phyloP scores from a whole-genome alignment of 1,140 invertebrate species.

The Ditylenchus dipsaci region DNA sequence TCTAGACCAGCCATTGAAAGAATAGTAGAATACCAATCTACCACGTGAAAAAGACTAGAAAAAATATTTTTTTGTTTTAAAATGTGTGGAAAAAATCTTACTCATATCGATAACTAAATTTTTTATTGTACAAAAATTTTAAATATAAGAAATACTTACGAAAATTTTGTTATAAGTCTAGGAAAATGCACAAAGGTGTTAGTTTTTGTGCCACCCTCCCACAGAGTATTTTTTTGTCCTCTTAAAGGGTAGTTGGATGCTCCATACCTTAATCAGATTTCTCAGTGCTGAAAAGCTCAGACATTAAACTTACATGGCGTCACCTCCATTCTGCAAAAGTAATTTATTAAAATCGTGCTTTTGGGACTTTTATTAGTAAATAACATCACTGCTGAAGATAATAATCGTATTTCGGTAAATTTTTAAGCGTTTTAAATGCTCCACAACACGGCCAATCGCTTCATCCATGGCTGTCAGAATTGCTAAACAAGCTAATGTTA shows the following conservation, averaged over 20 bases:
- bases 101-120: too few relatives aligned
- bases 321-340: neutral
- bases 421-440: conserved; percentile 58
- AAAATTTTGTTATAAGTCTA: conserved; percentile 34
- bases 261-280: conserved; percentile 40
- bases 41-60: conserved; percentile 52
- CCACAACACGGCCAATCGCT: conserved; percentile 60
- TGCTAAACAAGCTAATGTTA: conserved; percentile 58
- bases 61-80: neutral
- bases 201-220: conserved; percentile 60
- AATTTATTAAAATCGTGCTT: neutral
- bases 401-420: conserved; percentile 62
- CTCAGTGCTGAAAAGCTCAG: too few relatives aligned
- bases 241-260: conserved; percentile 62
- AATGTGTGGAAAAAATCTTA: neutral
- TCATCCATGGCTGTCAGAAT: conserved; percentile 62
- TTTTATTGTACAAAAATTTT: neutral
- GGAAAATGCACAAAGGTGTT: conserved; percentile 52
- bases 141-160: conserved; percentile 2
- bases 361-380: neutral
- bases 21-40: conserved; percentile 52
- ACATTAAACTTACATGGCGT: too few relatives aligned
- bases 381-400: conserved; percentile 60
- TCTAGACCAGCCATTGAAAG: conserved; percentile 41
- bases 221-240: conserved; percentile 61